A percentile compares a stretch with the other conserved stretches of the same genome.
phyloP scores from a whole-genome alignment of 2,888 invertebrate species.

The Epistrophe grossulariae region DNA sequence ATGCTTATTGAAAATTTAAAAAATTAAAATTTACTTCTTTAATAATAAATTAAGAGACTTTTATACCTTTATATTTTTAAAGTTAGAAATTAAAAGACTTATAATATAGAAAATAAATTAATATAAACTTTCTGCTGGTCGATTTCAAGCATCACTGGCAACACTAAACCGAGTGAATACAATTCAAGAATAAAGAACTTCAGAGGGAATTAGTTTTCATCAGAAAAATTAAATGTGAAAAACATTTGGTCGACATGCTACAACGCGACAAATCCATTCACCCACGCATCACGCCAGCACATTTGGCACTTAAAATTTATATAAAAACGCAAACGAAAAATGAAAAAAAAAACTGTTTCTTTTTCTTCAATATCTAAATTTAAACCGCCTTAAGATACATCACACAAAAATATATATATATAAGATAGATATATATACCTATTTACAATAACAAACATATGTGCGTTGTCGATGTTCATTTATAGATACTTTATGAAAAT shows the following conservation, averaged over 20 bases:
- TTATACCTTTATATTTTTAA: no score
- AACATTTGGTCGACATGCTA: conserved; percentile 75
- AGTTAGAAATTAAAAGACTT: no score
- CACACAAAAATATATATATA: not conserved
- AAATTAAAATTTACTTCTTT: no score
- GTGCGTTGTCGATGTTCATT: conserved; percentile 30
- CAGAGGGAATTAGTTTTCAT: conserved; percentile 70
- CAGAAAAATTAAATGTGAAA: conserved; percentile 76
- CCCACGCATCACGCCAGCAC: conserved; percentile 76
- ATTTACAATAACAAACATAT: conserved; percentile 17
- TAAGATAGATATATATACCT: not conserved
- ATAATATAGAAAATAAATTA: no score
- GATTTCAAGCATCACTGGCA: not conserved
- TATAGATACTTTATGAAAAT: conserved; percentile 39
- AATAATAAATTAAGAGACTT: no score
- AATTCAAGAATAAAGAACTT: conserved; percentile 11
- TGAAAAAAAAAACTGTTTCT: conserved; percentile 32
- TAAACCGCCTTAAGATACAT: conserved; percentile 32
- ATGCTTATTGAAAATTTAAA: no score
- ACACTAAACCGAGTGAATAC: not conserved
- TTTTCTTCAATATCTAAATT: conserved; percentile 40
- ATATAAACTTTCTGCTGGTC: no score
- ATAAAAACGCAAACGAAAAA: conserved; percentile 66
- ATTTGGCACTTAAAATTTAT: conserved; percentile 74
- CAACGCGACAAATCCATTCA: conserved; percentile 76